phyloP scores from a whole-genome alignment of 2,113 vertebrate genomes.

The Odocoileus hemionus region DNA sequence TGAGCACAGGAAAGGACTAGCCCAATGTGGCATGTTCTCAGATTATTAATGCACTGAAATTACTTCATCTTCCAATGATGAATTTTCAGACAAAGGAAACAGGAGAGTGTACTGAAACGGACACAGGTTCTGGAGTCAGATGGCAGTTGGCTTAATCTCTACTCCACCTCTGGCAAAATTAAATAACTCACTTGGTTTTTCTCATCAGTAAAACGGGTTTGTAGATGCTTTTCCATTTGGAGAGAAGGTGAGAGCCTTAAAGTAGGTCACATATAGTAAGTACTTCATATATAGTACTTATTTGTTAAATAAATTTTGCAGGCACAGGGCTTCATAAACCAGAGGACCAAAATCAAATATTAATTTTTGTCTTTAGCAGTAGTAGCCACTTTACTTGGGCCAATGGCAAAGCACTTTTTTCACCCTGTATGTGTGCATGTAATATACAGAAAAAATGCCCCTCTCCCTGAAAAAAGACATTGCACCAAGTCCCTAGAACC shows the following conservation, averaged over 20 bases:
- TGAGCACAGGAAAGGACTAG: fast-evolving
- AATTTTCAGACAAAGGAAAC: neutral
- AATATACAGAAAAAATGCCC: neutral
- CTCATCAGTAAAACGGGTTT: neutral
- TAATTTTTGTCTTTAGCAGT: neutral
- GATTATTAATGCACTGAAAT: too few species aligned
- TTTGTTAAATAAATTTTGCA: neutral
- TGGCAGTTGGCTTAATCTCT: neutral
- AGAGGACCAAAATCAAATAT: neutral
- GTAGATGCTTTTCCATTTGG: neutral
- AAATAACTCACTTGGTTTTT: neutral
- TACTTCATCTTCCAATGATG: neutral
- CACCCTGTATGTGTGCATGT: neutral
- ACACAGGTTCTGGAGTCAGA: neutral
- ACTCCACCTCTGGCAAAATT: neutral
- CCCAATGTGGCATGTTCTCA: fast-evolving
- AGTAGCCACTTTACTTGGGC: neutral
- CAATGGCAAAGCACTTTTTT: neutral
- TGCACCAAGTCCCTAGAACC: neutral
- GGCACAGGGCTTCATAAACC: neutral
- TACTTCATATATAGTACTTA: neutral
- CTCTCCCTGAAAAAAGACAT: neutral
- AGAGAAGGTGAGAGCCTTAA: neutral
- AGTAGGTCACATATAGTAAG: neutral
- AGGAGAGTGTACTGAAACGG: neutral